Evolutionary conservation across 2,888 invertebrate genomes (phyloP).

Genomic region (Conops quadrifasciatus): DNA sequence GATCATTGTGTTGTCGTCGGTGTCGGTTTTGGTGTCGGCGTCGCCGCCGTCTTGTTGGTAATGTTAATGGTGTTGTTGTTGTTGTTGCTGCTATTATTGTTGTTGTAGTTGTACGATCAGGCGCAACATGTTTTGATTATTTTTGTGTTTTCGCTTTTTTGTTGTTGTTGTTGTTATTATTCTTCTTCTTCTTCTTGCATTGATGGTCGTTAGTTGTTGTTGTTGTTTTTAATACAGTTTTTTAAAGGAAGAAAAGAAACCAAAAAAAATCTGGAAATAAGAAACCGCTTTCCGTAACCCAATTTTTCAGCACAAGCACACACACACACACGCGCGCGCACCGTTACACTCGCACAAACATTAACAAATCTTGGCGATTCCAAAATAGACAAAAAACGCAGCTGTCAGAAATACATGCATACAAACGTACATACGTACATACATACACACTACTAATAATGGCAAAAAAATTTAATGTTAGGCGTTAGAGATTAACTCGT

Average conservation of each 20-base stretch:
- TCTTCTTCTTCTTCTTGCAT: background rate
- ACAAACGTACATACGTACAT: too few species aligned
- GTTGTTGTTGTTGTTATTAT: background rate
- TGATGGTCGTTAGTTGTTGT: background rate
- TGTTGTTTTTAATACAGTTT: background rate
- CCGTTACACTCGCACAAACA: too few species aligned
- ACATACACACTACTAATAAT: too few species aligned
- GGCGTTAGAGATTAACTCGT: too few species aligned
- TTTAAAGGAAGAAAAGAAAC: constrained; percentile 4
- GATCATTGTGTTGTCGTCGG: background rate
- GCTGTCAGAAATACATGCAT: too few species aligned
- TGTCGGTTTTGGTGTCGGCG: background rate
- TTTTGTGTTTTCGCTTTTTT: too few species aligned
- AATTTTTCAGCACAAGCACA: background rate
- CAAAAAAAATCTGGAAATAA: background rate
- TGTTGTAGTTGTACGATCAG: background rate
- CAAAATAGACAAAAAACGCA: too few species aligned
- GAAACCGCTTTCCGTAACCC: constrained; percentile 11
- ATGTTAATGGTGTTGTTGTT: constrained; percentile 14
- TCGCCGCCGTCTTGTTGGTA: background rate
- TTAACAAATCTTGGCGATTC: too few species aligned
- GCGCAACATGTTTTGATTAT: too few species aligned
- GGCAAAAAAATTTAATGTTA: too few species aligned
- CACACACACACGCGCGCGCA: too few species aligned
- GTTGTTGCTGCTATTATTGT: background rate